Evolutionary conservation across 2,888 invertebrate species (phyloP).

Genomic region (Pycnomerus fuliginosus): DNA sequence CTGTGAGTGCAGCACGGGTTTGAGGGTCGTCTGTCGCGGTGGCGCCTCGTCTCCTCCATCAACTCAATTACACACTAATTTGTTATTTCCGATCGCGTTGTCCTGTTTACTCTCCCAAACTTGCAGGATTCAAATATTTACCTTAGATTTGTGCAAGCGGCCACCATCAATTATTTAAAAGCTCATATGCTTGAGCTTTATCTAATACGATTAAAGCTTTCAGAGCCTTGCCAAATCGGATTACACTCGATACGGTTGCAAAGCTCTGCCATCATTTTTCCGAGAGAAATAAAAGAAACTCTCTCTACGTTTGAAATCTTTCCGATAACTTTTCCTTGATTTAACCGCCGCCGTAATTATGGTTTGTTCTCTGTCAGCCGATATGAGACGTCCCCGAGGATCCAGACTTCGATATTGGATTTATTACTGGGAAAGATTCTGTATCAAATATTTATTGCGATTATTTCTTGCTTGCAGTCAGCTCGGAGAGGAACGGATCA

Average conservation of each 20-base stretch:
- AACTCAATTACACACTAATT: constrained; percentile 37
- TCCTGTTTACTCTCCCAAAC: no score
- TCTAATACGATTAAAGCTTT: no score
- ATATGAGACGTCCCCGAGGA: constrained; percentile 40
- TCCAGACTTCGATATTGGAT: constrained; percentile 45
- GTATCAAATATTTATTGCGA: constrained; percentile 1
- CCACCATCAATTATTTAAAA: no score
- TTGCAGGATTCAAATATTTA: no score
- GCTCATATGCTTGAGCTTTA: no score
- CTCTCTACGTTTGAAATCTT: no score
- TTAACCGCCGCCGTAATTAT: constrained; percentile 43
- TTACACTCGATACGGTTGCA: no score
- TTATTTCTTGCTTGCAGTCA: constrained; percentile 12
- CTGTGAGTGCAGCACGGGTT: constrained; percentile 6
- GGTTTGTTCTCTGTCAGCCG: constrained; percentile 47
- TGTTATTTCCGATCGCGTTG: constrained; percentile 41
- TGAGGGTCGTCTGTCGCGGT: constrained; percentile 20
- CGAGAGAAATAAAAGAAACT: no score
- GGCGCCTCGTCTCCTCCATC: constrained; percentile 33
- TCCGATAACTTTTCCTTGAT: no score
- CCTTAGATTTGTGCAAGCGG: no score
- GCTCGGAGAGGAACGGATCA: constrained; percentile 29
- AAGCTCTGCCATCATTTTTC: no score
- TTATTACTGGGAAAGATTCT: constrained; percentile 31
- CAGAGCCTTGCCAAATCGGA: no score